These are phyloP conservation scores for Dolomedes plantarius DNA, from an alignment of 2,888 invertebrate genomes.

Conservation along the genomic window DNA sequence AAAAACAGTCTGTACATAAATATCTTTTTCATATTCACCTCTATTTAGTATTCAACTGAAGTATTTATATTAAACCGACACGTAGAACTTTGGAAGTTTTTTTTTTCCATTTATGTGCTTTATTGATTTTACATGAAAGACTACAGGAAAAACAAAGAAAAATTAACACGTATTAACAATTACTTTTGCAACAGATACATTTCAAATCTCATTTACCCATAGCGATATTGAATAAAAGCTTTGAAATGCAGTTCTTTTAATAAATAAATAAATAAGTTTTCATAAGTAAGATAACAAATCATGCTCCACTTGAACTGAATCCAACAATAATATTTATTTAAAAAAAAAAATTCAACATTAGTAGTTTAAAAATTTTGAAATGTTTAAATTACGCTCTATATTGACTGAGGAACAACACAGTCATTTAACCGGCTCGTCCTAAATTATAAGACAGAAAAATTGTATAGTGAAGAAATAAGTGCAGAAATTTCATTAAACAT, in stretches of 20 bases:
- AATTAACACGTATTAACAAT: neutral
- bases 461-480: no score
- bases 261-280: conserved; percentile 1
- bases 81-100: neutral
- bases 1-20: conserved; percentile 20
- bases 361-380: no score
- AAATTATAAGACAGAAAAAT: no score
- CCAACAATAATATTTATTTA: no score
- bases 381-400: no score
- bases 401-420: no score
- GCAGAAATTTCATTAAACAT: no score
- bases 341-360: no score
- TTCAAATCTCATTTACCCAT: neutral
- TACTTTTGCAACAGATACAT: neutral
- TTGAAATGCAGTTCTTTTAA: neutral
- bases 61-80: neutral
- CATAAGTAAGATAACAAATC: neutral
- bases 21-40: neutral
- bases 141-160: neutral
- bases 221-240: neutral
- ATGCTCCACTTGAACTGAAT: conserved; percentile 17
- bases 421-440: no score
- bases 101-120: neutral
- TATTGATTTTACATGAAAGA: conserved; percentile 2
- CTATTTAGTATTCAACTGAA: neutral